A percentile compares a stretch with the other conserved stretches of the same genome.
Evolutionary conservation across 2,113 vertebrate species (phyloP).

Genomic region (Oreochromis aureus): DNA sequence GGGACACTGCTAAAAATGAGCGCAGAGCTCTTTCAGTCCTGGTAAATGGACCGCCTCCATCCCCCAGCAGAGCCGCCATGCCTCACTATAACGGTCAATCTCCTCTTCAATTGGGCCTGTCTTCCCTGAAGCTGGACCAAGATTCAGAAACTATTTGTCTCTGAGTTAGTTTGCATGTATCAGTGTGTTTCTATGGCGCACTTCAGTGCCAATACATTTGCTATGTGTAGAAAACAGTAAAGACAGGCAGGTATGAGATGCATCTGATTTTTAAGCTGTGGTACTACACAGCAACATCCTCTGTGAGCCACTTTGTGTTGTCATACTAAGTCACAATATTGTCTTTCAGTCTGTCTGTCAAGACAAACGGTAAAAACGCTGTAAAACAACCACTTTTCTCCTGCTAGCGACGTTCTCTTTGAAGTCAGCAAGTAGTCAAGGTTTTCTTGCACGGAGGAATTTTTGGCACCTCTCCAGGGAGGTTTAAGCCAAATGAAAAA

Average conservation of each 20-base stretch:
- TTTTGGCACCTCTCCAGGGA: background rate
- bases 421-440: slow-evolving; percentile 7
- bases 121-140: slow-evolving; percentile 46
- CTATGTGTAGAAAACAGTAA: background rate
- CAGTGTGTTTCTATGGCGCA: background rate
- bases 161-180: background rate
- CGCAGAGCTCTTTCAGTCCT: slow-evolving; percentile 13
- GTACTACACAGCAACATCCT: background rate
- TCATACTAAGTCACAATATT: slow-evolving; percentile 12
- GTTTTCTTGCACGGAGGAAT: background rate
- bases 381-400: background rate
- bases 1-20: slow-evolving; percentile 37
- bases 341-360: slow-evolving; percentile 25
- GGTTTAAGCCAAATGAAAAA: background rate
- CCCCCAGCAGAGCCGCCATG: slow-evolving; percentile 35
- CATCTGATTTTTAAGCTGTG: slow-evolving; percentile 7
- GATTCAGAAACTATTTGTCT: slow-evolving; percentile 38
- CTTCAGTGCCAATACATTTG: background rate
- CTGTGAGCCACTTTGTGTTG: slow-evolving; percentile 30
- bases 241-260: slow-evolving; percentile 5
- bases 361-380: slow-evolving; percentile 6
- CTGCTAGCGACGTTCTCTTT: slow-evolving; percentile 3
- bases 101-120: slow-evolving; percentile 57
- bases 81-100: slow-evolving; percentile 56
- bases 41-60: slow-evolving; percentile 55